Evolutionary conservation across 2,797 vertebrate genomes (phyloP).

Genomic region (Urosaurus nigricauda): DNA sequence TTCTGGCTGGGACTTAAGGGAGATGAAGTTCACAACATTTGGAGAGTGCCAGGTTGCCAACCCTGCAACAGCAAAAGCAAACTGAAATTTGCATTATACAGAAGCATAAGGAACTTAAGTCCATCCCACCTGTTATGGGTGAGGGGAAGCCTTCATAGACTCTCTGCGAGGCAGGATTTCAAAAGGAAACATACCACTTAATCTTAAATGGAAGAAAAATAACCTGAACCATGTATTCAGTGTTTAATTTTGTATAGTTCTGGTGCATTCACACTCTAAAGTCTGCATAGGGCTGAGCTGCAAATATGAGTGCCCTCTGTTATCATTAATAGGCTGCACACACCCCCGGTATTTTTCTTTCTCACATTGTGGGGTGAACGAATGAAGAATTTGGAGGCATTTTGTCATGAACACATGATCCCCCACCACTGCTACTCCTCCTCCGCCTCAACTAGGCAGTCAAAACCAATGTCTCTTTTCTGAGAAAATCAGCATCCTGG

Average conservation of each 20-base stretch:
- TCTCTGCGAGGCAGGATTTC: background rate
- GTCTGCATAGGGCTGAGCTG: background rate
- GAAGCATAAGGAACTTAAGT: background rate
- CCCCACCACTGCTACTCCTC: background rate
- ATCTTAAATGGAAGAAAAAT: background rate
- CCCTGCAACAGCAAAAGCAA: background rate
- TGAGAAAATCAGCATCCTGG: slow-evolving; percentile 37
- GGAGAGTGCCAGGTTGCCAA: background rate
- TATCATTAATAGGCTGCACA: background rate
- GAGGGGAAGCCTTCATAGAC: background rate
- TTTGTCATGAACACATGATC: slow-evolving; percentile 10
- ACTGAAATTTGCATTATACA: background rate
- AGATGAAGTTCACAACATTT: background rate
- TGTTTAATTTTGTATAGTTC: background rate
- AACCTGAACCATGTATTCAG: background rate
- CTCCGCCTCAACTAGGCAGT: background rate
- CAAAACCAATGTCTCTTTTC: slow-evolving; percentile 25
- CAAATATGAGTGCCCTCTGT: background rate
- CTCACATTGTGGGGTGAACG: background rate
- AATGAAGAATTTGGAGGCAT: slow-evolving; percentile 20
- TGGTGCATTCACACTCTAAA: background rate
- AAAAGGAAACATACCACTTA: background rate
- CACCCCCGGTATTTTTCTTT: background rate
- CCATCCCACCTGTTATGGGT: background rate
- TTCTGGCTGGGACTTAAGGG: background rate